Conservation (phyloP, 1,140 invertebrate genomes). For the Yoshiicerus persimilis region DNA sequence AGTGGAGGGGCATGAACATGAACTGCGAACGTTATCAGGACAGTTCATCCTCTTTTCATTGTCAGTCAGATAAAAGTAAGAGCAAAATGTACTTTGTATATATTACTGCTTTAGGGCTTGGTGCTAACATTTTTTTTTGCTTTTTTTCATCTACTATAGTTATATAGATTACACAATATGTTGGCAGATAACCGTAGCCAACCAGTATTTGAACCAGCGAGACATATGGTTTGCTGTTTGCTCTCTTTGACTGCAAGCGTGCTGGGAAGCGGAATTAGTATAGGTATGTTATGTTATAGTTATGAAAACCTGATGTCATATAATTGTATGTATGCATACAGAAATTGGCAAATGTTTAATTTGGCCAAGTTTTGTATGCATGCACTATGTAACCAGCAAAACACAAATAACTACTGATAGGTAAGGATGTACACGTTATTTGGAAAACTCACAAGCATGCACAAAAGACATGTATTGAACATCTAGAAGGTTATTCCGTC, state of each 20-base stretch:
- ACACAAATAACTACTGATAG: too few species aligned
- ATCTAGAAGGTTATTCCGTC: background rate
- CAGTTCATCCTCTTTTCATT: background rate
- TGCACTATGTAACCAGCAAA: background rate
- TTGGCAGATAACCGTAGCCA: background rate
- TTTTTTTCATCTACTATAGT: background rate
- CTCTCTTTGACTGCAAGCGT: background rate
- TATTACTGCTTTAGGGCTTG: background rate
- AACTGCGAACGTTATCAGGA: background rate
- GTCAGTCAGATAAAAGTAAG: background rate
- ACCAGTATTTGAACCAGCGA: background rate
- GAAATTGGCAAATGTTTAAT: background rate
- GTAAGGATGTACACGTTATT: background rate
- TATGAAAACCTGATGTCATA: too few species aligned
- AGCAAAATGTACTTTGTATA: background rate
- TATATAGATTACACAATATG: background rate
- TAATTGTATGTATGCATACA: background rate
- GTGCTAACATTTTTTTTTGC: background rate
- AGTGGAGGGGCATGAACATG: background rate
- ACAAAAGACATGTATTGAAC: too few species aligned
- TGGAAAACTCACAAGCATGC: too few species aligned
- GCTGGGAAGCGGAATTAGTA: too few species aligned
- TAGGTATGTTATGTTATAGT: too few species aligned
- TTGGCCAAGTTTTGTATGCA: background rate
- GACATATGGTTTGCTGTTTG: background rate